Evolutionary conservation across 2,797 vertebrate species (phyloP), one percentile per base, ranked within the genome.

Genomic region (Sebastes dallii): DNA sequence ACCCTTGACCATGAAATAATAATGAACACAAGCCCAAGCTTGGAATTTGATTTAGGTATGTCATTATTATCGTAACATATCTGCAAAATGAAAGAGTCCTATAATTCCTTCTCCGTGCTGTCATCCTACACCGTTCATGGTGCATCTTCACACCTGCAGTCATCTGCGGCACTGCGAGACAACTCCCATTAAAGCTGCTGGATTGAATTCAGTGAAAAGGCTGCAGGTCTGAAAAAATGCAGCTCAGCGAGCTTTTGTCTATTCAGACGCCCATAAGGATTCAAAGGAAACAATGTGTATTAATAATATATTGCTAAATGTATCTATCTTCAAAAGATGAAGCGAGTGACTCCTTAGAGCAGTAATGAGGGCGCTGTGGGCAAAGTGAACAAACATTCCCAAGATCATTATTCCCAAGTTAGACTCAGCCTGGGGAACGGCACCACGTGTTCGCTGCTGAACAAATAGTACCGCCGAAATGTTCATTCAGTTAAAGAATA

Each of bases 351-450:
- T 92, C 86, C 85, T 80, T 85, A 81, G 85, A 92, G 86, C 82
- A 18, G 77, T 91, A 92, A 91, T 85, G 87, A 92, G 86, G 84
- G 66, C 9, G 85, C 88, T 88, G 71, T 90, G 89, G 85, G 89
- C 84, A 72, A 91, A 91, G 73, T 82, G 83, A 93, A 67, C 86
- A 92, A 92, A 92, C 89, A 92, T 84, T 92, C 84, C 82, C 85
- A 65, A 86, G 89, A 93, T 93, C 78, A 88, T 93, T 92, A 90
- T 88, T 92, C 88, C 83, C 77, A 83, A 89, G 86, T 89, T 90
- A 86, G 85, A 87, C 68, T 83, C 55, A 58, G 90, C 85, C 91
- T 42, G 72, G 75, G 90, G 91, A 87, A 32, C 7, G 3, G 59
- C 75, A 46, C 65, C 12, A 20, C 72, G 78, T 54, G 82, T 80